Percentiles rank a stretch among this genome's conserved stretches.
These are phyloP conservation scores for Anguilla megastoma DNA, from an alignment of 2,797 vertebrate genomes.

Conservation along the genomic window DNA sequence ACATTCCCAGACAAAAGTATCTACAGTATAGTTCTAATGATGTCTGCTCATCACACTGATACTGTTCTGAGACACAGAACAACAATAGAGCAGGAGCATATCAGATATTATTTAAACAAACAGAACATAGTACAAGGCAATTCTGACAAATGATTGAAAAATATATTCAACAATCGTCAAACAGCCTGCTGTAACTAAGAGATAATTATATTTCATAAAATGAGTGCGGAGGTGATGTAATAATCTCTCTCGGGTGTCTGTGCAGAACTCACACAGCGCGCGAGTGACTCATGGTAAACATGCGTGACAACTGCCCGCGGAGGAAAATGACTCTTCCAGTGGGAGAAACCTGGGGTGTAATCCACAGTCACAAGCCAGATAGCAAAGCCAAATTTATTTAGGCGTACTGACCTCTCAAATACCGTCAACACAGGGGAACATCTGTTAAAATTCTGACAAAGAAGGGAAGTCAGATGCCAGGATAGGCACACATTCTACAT, in stretches of 20 bases:
- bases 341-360: conserved; percentile 57
- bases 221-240: background rate
- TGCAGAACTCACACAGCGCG: conserved; percentile 15
- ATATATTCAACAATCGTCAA: background rate
- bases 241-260: conserved; percentile 17
- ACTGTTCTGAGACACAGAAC: background rate
- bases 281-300: conserved; percentile 35
- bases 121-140: background rate
- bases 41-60: background rate
- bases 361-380: conserved; percentile 54
- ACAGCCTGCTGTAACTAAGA: background rate
- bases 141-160: background rate
- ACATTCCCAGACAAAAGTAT: background rate
- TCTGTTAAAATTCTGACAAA: conserved; percentile 64
- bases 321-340: conserved; percentile 20
- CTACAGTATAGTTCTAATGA: background rate
- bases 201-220: background rate
- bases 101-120: background rate
- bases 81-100: background rate
- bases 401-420: conserved; percentile 62
- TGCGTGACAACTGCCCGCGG: conserved; percentile 29
- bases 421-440: conserved; percentile 61
- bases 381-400: conserved; percentile 53
- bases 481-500: conserved; percentile 44
- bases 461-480: conserved; percentile 65